Percentiles rank a stretch among this genome's conserved stretches.
These are phyloP conservation scores for Pelobates fuscus DNA, from an alignment of 2,113 vertebrate genomes.

Conservation along the genomic window DNA sequence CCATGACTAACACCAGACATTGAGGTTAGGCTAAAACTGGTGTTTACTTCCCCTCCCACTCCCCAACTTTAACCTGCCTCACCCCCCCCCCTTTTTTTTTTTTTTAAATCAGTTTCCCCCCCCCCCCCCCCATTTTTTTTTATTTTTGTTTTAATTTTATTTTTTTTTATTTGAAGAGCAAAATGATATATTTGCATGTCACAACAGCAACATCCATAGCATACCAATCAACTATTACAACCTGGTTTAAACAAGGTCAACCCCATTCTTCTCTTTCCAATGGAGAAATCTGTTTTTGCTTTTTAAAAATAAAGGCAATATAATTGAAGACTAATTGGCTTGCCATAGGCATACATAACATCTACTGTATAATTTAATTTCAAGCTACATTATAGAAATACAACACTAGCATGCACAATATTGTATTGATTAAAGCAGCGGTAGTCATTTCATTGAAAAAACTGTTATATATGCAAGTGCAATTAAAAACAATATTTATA, in stretches of 20 bases:
- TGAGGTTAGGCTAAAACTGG: conserved; percentile 94
- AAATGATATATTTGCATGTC: conserved; percentile 92
- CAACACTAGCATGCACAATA: conserved; percentile 99
- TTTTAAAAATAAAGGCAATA: conserved; percentile 81
- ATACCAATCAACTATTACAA: conserved; percentile 95
- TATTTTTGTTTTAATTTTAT: conserved; percentile 40
- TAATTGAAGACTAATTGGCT: conserved; percentile 83
- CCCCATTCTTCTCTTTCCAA: conserved; percentile 68
- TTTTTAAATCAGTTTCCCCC: background rate
- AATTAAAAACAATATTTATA: conserved; percentile 67
- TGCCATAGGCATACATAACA: conserved; percentile 98
- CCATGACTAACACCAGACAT: conserved; percentile 92
- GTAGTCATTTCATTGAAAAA: conserved; percentile 93
- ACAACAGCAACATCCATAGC: conserved; percentile 91
- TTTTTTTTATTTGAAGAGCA: conserved; percentile 72
- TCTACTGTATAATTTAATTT: conserved; percentile 96
- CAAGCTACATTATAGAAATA: conserved; percentile 99
- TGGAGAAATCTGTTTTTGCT: conserved; percentile 61
- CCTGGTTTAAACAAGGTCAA: conserved; percentile 90
- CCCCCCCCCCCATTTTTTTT: conserved; percentile 1
- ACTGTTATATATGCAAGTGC: conserved; percentile 95
- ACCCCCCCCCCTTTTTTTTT: conserved; percentile 7
- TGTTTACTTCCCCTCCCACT: conserved; percentile 63
- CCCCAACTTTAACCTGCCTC: background rate
- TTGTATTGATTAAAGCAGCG: conserved; percentile 95